Evolutionary conservation across 2,797 vertebrate species (phyloP).

Genomic region (Valencia hispanica): DNA sequence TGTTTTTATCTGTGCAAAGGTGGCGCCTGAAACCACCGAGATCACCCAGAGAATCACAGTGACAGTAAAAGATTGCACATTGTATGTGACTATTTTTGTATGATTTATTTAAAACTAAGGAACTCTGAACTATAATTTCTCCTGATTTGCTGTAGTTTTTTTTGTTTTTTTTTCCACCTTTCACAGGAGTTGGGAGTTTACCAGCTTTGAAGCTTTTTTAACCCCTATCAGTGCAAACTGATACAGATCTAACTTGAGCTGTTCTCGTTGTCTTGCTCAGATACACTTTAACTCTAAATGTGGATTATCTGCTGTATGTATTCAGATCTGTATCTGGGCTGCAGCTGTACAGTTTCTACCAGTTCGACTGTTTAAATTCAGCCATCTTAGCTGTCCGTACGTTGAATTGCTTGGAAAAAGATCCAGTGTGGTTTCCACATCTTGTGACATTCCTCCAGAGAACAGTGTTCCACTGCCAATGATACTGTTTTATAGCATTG

Average conservation of each 20-base stretch:
- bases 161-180: slow-evolving; percentile 38
- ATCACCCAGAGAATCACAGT: slow-evolving; percentile 40
- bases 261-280: slow-evolving; percentile 21
- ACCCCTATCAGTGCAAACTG: slow-evolving; percentile 12
- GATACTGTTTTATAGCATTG: slow-evolving; percentile 31
- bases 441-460: slow-evolving; percentile 61
- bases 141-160: slow-evolving; percentile 36
- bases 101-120: slow-evolving; percentile 56
- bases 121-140: slow-evolving; percentile 34
- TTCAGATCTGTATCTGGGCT: slow-evolving; percentile 28
- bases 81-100: slow-evolving; percentile 71
- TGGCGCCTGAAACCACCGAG: slow-evolving; percentile 12
- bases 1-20: slow-evolving; percentile 7
- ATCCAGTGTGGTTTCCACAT: slow-evolving; percentile 22
- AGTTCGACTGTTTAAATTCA: slow-evolving; percentile 51
- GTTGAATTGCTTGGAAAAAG: slow-evolving; percentile 14
- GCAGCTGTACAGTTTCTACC: slow-evolving; percentile 55
- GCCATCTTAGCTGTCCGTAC: slow-evolving; percentile 27
- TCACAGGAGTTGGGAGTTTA: slow-evolving; percentile 15
- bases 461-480: slow-evolving; percentile 64
- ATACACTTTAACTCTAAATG: slow-evolving; percentile 39
- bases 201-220: slow-evolving; percentile 35
- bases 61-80: slow-evolving; percentile 50
- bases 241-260: slow-evolving; percentile 9
- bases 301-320: slow-evolving; percentile 35